phyloP scores from a whole-genome alignment of 2,797 vertebrate genomes.

The Spinus pinus region DNA sequence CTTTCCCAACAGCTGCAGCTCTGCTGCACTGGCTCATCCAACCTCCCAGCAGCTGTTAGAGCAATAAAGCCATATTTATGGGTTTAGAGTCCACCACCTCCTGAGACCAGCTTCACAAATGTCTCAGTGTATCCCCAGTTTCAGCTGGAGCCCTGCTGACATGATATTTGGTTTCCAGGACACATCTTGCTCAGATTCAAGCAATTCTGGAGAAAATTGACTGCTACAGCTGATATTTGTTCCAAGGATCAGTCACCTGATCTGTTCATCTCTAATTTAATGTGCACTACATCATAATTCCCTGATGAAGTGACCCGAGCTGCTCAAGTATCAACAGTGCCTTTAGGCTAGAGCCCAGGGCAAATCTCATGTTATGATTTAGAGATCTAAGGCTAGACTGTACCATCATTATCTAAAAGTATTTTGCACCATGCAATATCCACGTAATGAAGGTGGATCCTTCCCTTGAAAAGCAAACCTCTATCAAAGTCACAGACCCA shows the following conservation, averaged over 20 bases:
- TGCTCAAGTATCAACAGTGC: neutral
- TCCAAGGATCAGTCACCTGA: accelerated
- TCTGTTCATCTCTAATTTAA: neutral
- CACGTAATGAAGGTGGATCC: neutral
- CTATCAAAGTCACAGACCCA: neutral
- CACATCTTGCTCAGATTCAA: neutral
- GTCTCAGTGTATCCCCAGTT: neutral
- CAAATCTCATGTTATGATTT: neutral
- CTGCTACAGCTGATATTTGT: neutral
- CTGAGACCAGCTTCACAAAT: neutral
- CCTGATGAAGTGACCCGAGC: neutral
- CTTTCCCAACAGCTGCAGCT: neutral
- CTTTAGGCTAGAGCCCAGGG: neutral
- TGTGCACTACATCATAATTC: neutral
- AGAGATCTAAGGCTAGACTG: neutral
- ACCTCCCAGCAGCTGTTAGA: neutral
- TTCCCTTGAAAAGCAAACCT: neutral
- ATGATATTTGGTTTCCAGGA: neutral
- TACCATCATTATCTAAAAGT: neutral
- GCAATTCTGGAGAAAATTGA: neutral
- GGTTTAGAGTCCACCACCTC: neutral
- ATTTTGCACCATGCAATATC: neutral
- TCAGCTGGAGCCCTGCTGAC: accelerated
- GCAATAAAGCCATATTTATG: neutral
- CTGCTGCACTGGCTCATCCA: neutral